Evolutionary conservation across 2,888 invertebrate genomes (phyloP).

Genomic region (Andrena hattorfiana): DNA sequence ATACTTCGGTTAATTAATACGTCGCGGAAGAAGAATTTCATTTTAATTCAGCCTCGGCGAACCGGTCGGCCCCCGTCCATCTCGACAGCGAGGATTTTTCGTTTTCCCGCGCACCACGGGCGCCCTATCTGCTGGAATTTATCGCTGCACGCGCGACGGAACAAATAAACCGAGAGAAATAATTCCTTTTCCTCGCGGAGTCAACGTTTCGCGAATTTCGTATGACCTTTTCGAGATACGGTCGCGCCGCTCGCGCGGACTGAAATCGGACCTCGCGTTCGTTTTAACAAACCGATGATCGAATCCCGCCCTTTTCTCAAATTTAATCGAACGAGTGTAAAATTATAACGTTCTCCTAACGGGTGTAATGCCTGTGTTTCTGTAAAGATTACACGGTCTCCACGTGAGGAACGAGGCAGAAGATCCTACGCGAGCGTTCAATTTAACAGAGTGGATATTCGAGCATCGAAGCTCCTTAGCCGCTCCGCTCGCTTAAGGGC

Average conservation of each 20-base stretch:
- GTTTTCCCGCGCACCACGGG: background rate
- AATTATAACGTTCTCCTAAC: no score
- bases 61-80: background rate
- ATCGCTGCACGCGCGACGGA: slow-evolving; percentile 16
- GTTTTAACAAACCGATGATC: no score
- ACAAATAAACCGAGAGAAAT: slow-evolving; percentile 21
- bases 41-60: slow-evolving; percentile 17
- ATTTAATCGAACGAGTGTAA: no score
- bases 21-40: background rate
- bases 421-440: background rate
- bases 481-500: slow-evolving; percentile 5
- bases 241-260: background rate
- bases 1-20: slow-evolving; percentile 33
- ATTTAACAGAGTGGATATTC: background rate
- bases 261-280: no score
- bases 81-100: slow-evolving; percentile 18
- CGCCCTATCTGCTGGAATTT: slow-evolving; percentile 17
- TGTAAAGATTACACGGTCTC: no score
- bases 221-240: background rate
- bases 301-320: no score
- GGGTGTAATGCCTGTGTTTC: no score
- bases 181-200: background rate
- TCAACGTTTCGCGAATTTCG: slow-evolving; percentile 7
- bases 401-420: background rate
- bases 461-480: background rate